phyloP scores from a whole-genome alignment of 37 sponge, comb jelly and placozoan species.

The Geodia barretti region DNA sequence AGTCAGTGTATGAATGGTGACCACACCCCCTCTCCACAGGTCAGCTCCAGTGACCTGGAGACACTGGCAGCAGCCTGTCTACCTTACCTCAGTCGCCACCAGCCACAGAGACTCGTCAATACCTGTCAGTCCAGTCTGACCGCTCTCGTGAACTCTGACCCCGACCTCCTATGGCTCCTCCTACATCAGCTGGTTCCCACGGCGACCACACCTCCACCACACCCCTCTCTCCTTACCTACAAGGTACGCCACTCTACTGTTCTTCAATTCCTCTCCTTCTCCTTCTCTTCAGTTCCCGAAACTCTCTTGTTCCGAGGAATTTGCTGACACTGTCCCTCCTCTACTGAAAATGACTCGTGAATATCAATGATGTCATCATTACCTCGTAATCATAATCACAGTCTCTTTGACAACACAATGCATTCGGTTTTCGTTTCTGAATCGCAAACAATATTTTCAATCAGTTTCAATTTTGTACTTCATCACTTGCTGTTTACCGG shows the following conservation, averaged over 20 bases:
- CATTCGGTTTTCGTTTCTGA: no score
- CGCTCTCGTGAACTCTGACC: constrained; percentile 3
- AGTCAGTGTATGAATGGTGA: constrained; percentile 32
- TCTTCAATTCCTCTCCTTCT: background rate
- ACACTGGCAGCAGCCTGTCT: constrained; percentile 34
- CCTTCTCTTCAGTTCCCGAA: background rate
- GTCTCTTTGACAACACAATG: no score
- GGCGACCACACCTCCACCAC: constrained; percentile 13
- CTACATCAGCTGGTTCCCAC: constrained; percentile 39
- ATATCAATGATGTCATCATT: no score
- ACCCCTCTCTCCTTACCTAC: constrained; percentile 38
- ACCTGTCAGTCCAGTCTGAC: constrained; percentile 11
- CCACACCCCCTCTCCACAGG: no score
- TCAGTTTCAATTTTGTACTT: no score
- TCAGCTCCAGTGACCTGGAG: constrained; percentile 29
- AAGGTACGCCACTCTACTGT: constrained; percentile 7
- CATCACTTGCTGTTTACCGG: no score
- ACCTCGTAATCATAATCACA: no score
- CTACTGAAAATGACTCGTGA: no score
- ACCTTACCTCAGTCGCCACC: constrained; percentile 43
- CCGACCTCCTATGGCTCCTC: constrained; percentile 58
- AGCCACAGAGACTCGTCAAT: constrained; percentile 44
- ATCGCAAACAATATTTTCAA: no score
- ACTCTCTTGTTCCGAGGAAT: background rate
- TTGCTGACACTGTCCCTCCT: background rate